These are phyloP conservation scores for Coregonus clupeaformis DNA, from an alignment of 2,113 vertebrate genomes.

Conservation along the genomic window DNA sequence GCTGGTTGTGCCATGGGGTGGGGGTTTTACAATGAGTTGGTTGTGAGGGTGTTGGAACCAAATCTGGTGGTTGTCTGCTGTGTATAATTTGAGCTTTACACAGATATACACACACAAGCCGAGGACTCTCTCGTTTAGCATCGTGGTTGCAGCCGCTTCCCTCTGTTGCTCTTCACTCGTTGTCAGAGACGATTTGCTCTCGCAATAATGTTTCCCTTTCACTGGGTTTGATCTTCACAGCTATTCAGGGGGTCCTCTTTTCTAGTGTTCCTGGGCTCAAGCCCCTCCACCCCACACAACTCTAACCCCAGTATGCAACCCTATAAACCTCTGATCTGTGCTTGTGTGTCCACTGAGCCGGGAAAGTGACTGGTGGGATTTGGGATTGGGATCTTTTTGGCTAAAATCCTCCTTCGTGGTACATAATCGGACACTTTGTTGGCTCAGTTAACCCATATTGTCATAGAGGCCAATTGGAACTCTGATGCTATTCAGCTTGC, in stretches of 20 bases:
- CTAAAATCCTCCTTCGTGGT: constrained; percentile 42
- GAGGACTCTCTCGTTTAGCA: constrained; percentile 35
- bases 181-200: constrained; percentile 66
- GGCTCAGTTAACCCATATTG: constrained; percentile 55
- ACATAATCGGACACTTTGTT: constrained; percentile 62
- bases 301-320: not conserved
- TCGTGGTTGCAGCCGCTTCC: constrained; percentile 22
- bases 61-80: too few relatives aligned
- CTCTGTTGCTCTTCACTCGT: constrained; percentile 56
- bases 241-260: constrained; percentile 51
- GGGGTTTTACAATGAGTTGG: too few relatives aligned
- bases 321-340: not conserved
- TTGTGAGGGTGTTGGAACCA: too few relatives aligned
- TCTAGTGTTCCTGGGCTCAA: constrained; percentile 43
- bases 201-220: constrained; percentile 62
- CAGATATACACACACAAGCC: not conserved
- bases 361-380: constrained; percentile 32
- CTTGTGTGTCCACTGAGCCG: not conserved
- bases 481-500: constrained; percentile 24
- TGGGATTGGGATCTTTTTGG: constrained; percentile 36
- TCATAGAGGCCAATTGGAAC: constrained; percentile 41
- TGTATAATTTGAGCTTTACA: not conserved
- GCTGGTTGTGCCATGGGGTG: too few relatives aligned
- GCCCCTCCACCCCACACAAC: not conserved
- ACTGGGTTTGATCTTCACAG: constrained; percentile 63